phyloP scores from a whole-genome alignment of 2,113 vertebrate species.

The Trematomus loennbergii region DNA sequence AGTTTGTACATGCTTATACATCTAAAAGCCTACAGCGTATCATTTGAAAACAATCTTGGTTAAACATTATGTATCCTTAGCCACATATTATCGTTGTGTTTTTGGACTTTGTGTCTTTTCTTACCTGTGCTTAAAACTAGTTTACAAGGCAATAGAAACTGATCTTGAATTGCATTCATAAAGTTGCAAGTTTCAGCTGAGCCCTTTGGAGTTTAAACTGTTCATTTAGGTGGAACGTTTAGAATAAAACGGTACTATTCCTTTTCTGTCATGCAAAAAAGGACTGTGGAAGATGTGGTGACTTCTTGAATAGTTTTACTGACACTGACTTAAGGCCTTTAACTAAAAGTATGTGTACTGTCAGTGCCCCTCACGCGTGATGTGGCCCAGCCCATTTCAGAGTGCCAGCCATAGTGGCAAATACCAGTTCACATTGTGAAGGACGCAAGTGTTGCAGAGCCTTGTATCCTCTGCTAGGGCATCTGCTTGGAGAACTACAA shows the following conservation, averaged over 20 bases:
- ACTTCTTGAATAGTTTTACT: conserved; percentile 41
- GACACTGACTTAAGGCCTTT: conserved; percentile 31
- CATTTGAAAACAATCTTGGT: conserved; percentile 14
- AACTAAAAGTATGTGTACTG: conserved; percentile 21
- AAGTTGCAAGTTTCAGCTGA: not conserved
- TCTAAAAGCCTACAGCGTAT: not conserved
- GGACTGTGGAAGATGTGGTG: conserved; percentile 15
- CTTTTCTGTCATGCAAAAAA: conserved; percentile 22
- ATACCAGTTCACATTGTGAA: conserved; percentile 56
- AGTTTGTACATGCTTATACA: not conserved
- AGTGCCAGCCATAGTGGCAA: conserved; percentile 60
- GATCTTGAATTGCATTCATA: not conserved
- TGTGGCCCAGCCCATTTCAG: conserved; percentile 52
- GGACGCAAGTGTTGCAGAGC: conserved; percentile 47
- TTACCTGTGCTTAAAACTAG: not conserved
- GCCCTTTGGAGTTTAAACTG: not conserved
- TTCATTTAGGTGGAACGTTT: not conserved
- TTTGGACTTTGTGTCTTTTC: conserved; percentile 61
- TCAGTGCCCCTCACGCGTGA: conserved; percentile 29
- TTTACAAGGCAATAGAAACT: conserved; percentile 39
- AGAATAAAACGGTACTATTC: conserved; percentile 36
- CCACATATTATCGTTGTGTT: not conserved
- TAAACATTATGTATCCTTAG: conserved; percentile 59
- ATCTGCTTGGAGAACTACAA: conserved; percentile 48
- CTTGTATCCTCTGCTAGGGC: conserved; percentile 12